Conservation (phyloP, 2,888 invertebrate genomes). For the Dendrolimus houi region DNA sequence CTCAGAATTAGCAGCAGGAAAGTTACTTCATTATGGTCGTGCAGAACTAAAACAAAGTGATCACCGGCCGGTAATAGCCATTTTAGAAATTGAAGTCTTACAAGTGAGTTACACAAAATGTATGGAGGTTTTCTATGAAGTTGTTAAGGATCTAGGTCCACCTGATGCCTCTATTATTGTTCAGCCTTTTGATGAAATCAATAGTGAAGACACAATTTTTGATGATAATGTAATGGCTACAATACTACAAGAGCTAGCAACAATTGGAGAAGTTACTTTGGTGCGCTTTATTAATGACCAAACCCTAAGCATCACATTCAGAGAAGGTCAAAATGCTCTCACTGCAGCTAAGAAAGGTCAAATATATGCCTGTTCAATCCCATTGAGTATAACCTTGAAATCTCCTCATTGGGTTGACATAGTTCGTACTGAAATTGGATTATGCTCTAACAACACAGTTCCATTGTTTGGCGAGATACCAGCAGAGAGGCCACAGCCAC, state of each 20-base stretch:
- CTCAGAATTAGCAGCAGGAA: conserved; percentile 85
- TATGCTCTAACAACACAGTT: conserved; percentile 90
- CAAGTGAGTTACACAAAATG: conserved; percentile 87
- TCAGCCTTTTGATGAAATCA: conserved; percentile 48
- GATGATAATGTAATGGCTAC: conserved; percentile 88
- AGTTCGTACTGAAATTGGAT: conserved; percentile 87
- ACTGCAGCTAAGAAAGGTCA: conserved; percentile 78
- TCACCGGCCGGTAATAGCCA: conserved; percentile 95
- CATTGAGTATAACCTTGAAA: conserved; percentile 84
- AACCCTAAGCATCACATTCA: conserved; percentile 94
- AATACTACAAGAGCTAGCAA: conserved; percentile 86
- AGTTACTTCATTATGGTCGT: conserved; percentile 91
- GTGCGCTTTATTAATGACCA: conserved; percentile 90
- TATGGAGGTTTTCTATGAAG: conserved; percentile 88
- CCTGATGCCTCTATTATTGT: conserved; percentile 96
- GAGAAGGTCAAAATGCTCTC: conserved; percentile 92
- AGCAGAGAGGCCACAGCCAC: conserved; percentile 49
- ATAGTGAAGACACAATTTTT: conserved; percentile 78
- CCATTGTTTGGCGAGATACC: conserved; percentile 78
- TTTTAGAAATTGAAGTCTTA: conserved; percentile 91
- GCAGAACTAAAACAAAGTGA: conserved; percentile 98
- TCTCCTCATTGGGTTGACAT: conserved; percentile 90
- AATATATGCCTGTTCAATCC: conserved; percentile 80
- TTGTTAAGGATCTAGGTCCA: conserved; percentile 92
- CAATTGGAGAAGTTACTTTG: conserved; percentile 92